Conservation (phyloP, 2,113 vertebrate species). For the Ictalurus furcatus region DNA sequence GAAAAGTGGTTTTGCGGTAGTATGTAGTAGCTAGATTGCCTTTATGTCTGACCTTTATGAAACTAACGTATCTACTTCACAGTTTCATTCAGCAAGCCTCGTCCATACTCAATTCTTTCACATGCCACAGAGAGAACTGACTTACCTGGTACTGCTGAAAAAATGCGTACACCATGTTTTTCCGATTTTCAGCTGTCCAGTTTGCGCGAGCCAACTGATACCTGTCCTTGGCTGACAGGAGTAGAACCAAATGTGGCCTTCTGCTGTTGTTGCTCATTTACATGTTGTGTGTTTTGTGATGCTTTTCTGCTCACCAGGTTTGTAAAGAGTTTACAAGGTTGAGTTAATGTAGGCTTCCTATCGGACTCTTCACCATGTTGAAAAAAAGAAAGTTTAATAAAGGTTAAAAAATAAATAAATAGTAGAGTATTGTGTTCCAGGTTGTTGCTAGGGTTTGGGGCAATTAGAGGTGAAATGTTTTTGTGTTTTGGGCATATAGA, state of each 20-base stretch:
- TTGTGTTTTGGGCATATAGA: background rate
- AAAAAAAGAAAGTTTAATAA: no score
- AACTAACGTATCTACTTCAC: no score
- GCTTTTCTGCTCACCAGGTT: background rate
- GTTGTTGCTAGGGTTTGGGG: background rate
- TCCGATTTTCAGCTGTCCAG: background rate
- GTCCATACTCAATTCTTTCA: no score
- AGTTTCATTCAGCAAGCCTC: no score
- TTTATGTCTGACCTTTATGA: no score
- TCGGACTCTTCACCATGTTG: no score
- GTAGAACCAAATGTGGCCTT: background rate
- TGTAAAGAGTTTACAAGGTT: background rate
- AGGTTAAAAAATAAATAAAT: no score
- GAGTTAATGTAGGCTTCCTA: no score
- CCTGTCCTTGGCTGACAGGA: background rate
- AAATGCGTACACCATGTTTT: background rate
- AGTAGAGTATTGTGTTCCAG: background rate
- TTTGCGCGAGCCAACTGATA: background rate
- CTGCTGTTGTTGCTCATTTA: background rate
- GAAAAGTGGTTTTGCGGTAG: no score
- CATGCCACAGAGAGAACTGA: no score
- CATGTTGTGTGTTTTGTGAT: background rate
- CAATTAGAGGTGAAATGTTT: background rate
- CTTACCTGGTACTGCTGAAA: background rate
- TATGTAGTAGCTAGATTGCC: no score